Evolutionary conservation across 2,113 vertebrate genomes (phyloP).

Genomic region (Athene noctua): DNA sequence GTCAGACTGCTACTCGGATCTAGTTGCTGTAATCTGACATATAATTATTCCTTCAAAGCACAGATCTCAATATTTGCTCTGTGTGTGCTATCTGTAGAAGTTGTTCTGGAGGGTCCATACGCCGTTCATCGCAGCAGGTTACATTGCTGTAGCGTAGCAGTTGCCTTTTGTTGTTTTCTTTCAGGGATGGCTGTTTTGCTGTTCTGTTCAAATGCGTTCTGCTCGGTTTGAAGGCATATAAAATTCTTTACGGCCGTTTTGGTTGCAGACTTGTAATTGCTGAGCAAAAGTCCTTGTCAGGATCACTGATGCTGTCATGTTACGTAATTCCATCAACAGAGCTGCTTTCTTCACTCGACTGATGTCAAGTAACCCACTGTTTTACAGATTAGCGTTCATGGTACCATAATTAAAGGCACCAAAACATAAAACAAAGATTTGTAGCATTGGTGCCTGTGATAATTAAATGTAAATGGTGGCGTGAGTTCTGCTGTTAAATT

Average conservation of each 20-base stretch:
- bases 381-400: constrained; percentile 8
- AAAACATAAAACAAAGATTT: not conserved
- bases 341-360: constrained; percentile 5
- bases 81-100: not conserved
- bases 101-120: not conserved
- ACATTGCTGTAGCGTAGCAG: not conserved
- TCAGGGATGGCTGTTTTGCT: not conserved
- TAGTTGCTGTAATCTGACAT: not conserved
- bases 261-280: not conserved
- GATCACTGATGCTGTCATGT: not conserved
- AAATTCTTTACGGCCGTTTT: not conserved
- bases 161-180: not conserved
- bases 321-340: not conserved
- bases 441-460: not conserved
- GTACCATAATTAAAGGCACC: constrained; percentile 13
- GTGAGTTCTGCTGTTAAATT: not conserved
- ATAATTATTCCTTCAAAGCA: not conserved
- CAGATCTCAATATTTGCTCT: not conserved
- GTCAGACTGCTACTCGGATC: not conserved
- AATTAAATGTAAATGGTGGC: not conserved
- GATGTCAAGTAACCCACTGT: constrained; percentile 50
- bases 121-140: not conserved
- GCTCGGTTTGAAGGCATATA: not conserved
- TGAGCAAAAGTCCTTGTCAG: not conserved
- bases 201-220: not conserved